Conservation (phyloP, 1,140 invertebrate species). For the Neodiprion virginianus region DNA sequence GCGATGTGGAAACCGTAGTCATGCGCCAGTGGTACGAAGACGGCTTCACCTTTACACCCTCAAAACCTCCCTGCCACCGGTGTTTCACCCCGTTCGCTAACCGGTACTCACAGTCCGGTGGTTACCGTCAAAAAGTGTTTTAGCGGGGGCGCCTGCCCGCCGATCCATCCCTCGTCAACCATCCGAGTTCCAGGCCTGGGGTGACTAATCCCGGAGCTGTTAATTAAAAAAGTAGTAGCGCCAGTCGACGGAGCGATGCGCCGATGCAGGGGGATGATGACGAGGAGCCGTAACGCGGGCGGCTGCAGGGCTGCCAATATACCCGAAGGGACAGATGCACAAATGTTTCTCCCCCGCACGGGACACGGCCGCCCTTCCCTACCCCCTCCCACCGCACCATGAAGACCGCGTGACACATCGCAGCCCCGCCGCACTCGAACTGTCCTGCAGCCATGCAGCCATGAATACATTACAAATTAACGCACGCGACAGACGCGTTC, state of each 20-base stretch:
- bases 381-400: neutral
- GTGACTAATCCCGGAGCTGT: constrained; percentile 15
- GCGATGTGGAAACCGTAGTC: too few species aligned
- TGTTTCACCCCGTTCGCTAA: too few species aligned
- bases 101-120: neutral
- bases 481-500: constrained; percentile 48
- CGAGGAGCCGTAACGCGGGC: neutral
- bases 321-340: neutral
- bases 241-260: neutral
- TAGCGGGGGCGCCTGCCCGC: neutral
- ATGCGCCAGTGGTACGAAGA: too few species aligned
- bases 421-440: neutral
- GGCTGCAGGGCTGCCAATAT: neutral
- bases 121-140: neutral
- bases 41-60: too few species aligned
- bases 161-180: neutral
- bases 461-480: constrained; percentile 46
- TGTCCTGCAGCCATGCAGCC: constrained; percentile 25
- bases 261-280: neutral
- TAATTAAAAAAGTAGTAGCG: constrained; percentile 11
- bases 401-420: neutral
- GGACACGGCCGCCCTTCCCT: neutral
- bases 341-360: neutral
- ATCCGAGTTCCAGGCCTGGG: neutral
- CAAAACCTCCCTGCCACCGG: too few species aligned